A percentile compares a stretch with the other conserved stretches of the same genome.
These are phyloP conservation scores for Creontiades dilutus DNA, from an alignment of 2,888 invertebrate species.

Conservation along the genomic window DNA sequence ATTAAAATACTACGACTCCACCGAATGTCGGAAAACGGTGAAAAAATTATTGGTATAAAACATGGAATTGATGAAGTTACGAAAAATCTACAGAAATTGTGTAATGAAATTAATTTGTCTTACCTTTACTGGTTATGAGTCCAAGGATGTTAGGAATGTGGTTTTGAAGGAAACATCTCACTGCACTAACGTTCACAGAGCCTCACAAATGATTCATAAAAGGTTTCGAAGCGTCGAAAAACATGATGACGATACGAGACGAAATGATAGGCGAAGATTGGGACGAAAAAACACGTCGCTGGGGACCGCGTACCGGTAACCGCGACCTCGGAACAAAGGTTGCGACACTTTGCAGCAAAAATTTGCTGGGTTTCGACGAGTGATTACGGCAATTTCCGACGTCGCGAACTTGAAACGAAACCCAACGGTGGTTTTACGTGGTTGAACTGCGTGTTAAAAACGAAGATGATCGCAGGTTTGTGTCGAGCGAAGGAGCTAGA, in stretches of 20 bases:
- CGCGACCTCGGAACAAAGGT: conserved; percentile 11
- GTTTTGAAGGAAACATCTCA: neutral
- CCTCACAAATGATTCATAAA: conserved; percentile 2
- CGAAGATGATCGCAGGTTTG: neutral
- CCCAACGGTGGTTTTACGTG: neutral
- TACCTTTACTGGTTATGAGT: neutral
- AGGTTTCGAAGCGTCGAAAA: neutral
- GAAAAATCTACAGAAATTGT: neutral
- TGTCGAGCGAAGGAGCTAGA: neutral
- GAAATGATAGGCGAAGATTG: neutral
- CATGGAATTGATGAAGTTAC: neutral
- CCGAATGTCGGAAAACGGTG: neutral
- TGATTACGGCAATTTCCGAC: neutral
- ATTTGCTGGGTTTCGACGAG: neutral
- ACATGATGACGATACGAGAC: neutral
- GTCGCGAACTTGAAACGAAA: neutral
- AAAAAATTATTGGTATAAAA: neutral
- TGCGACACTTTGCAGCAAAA: neutral
- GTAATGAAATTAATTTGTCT: neutral
- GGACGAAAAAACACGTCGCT: neutral
- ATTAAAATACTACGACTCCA: neutral
- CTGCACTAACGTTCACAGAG: neutral
- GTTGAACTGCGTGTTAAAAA: neutral
- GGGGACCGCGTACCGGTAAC: conserved; percentile 5
- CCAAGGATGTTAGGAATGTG: conserved; percentile 18